Conservation (phyloP, 2,888 invertebrate species). For the Tenthredo amoena region DNA sequence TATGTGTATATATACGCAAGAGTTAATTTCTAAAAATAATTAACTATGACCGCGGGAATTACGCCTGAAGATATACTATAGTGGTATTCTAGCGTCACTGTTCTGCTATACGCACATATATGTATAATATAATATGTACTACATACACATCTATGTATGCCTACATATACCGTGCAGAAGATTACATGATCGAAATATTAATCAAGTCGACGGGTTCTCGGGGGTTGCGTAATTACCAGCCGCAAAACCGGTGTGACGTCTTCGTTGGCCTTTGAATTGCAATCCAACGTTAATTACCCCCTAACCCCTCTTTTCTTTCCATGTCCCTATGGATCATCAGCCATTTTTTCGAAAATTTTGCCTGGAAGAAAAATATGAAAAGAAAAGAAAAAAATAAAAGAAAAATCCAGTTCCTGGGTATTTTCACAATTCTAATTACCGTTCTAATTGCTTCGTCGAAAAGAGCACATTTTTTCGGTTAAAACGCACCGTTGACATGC, state of each 20-base stretch:
- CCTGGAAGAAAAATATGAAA: too few species aligned
- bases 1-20: neutral
- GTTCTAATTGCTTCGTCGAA: too few species aligned
- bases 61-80: constrained; percentile 2
- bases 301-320: neutral
- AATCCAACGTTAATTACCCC: constrained; percentile 32
- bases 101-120: neutral
- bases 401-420: too few species aligned
- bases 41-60: neutral
- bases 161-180: neutral
- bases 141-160: neutral
- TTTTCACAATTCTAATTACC: too few species aligned
- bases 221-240: constrained; percentile 19
- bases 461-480: too few species aligned
- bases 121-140: too few species aligned
- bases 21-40: constrained; percentile 22
- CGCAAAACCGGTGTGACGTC: constrained; percentile 42
- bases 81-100: neutral
- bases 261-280: constrained; percentile 44
- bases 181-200: constrained; percentile 48
- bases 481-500: too few species aligned
- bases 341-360: neutral
- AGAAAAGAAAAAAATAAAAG: too few species aligned
- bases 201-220: neutral
- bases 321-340: too few species aligned